phyloP scores from a whole-genome alignment of 2,797 vertebrate species.

The Xerus rutilus region DNA sequence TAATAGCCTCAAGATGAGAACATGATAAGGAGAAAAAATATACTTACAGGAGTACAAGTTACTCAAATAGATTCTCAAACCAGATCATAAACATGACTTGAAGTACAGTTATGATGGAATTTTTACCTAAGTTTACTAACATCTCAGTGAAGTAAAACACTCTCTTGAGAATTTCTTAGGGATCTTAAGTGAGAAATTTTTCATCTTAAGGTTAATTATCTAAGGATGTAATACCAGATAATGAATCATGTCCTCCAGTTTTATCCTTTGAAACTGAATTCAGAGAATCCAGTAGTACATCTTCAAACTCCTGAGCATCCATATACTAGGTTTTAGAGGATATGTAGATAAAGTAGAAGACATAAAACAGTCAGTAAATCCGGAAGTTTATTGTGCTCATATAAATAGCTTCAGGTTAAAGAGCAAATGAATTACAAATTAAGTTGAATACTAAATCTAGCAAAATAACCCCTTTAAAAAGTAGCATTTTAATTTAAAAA shows the following conservation, averaged over 20 bases:
- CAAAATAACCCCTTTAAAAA: neutral
- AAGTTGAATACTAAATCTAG: neutral
- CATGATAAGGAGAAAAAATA: neutral
- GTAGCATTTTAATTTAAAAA: neutral
- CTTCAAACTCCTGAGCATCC: too few species aligned
- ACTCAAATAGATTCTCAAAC: neutral
- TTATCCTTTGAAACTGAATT: neutral
- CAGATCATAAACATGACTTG: neutral
- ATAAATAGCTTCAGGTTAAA: neutral
- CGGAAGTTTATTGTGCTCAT: neutral
- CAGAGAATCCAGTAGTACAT: neutral
- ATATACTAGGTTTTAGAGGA: neutral
- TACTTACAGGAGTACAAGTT: neutral
- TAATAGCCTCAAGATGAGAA: neutral
- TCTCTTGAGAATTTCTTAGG: neutral
- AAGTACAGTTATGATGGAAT: neutral
- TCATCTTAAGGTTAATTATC: neutral
- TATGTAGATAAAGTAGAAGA: neutral
- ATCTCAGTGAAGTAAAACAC: neutral
- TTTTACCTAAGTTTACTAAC: neutral
- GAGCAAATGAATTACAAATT: neutral
- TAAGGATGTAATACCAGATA: constrained; percentile 9
- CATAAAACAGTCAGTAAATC: neutral
- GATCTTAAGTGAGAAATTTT: neutral
- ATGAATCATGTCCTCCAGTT: neutral